Conservation (phyloP, 2,113 vertebrate genomes). For the Fregetta grallaria region DNA sequence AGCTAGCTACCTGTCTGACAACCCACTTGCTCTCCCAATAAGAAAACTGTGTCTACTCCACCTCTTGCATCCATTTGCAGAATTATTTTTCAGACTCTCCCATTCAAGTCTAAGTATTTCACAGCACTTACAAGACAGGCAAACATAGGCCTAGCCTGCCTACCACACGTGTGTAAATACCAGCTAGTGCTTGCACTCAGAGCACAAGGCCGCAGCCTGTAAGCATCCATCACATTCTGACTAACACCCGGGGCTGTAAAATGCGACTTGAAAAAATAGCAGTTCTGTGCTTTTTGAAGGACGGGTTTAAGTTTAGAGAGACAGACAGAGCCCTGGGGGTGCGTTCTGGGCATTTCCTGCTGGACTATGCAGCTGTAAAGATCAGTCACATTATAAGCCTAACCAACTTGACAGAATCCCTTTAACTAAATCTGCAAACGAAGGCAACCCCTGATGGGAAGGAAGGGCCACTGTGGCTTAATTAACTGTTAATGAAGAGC, state of each 20-base stretch:
- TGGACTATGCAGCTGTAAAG: conserved; percentile 57
- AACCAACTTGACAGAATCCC: conserved; percentile 64
- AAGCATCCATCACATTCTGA: background rate
- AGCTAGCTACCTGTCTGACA: background rate
- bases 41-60: background rate
- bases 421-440: conserved; percentile 69
- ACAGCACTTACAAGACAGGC: background rate
- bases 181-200: background rate
- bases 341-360: conserved; percentile 69
- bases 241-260: background rate
- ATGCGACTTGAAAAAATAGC: conserved; percentile 7
- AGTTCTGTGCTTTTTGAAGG: conserved; percentile 66
- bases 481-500: conserved; percentile 70
- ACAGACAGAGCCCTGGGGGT: conserved; percentile 64
- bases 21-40: background rate
- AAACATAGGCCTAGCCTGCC: background rate
- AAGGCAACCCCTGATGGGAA: conserved; percentile 67
- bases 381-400: conserved; percentile 58
- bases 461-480: conserved; percentile 59
- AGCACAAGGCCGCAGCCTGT: background rate
- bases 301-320: conserved; percentile 68
- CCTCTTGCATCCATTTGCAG: background rate
- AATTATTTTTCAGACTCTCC: background rate
- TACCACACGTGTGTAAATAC: background rate
- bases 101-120: background rate